These are phyloP conservation scores for Himalopsyche kuldschensis DNA, from an alignment of 2,888 invertebrate species.

Conservation along the genomic window DNA sequence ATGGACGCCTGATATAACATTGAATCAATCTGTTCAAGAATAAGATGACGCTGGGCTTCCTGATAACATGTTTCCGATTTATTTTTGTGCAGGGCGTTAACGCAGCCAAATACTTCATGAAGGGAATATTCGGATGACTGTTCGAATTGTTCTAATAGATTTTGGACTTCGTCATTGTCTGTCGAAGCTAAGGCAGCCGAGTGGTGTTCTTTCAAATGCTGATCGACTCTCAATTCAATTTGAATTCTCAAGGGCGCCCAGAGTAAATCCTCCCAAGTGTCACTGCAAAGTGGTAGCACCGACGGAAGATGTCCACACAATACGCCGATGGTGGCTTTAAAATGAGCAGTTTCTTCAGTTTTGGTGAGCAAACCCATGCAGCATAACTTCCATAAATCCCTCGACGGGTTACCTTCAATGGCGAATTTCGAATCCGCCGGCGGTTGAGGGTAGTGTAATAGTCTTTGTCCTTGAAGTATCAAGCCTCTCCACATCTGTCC, in stretches of 20 bases:
- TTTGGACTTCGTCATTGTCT: slow-evolving; percentile 51
- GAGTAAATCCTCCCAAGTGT: slow-evolving; percentile 54
- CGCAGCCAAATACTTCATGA: slow-evolving; percentile 53
- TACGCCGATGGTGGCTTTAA: slow-evolving; percentile 71
- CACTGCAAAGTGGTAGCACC: slow-evolving; percentile 62
- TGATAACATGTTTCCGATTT: slow-evolving; percentile 70
- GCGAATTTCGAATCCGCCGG: slow-evolving; percentile 55
- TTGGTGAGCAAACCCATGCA: slow-evolving; percentile 66
- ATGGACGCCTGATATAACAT: slow-evolving; percentile 71
- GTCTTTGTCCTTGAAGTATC: slow-evolving; percentile 85
- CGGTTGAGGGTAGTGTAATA: slow-evolving; percentile 81
- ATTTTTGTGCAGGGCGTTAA: slow-evolving; percentile 55
- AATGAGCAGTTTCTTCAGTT: slow-evolving; percentile 59
- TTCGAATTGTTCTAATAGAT: slow-evolving; percentile 51
- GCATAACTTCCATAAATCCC: slow-evolving; percentile 78
- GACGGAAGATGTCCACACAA: slow-evolving; percentile 82
- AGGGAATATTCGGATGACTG: slow-evolving; percentile 51
- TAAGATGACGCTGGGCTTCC: slow-evolving; percentile 81
- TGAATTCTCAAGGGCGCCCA: slow-evolving; percentile 30
- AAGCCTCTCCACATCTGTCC: slow-evolving; percentile 94
- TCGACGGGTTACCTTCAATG: slow-evolving; percentile 79
- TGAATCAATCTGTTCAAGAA: slow-evolving; percentile 76
- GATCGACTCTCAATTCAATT: slow-evolving; percentile 71
- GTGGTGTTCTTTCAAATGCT: slow-evolving; percentile 55
- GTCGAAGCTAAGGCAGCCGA: slow-evolving; percentile 54